Evolutionary conservation across 2,113 vertebrate genomes (phyloP), one percentile per base, ranked within the genome.

Genomic region (Pangasianodon hypophthalmus): DNA sequence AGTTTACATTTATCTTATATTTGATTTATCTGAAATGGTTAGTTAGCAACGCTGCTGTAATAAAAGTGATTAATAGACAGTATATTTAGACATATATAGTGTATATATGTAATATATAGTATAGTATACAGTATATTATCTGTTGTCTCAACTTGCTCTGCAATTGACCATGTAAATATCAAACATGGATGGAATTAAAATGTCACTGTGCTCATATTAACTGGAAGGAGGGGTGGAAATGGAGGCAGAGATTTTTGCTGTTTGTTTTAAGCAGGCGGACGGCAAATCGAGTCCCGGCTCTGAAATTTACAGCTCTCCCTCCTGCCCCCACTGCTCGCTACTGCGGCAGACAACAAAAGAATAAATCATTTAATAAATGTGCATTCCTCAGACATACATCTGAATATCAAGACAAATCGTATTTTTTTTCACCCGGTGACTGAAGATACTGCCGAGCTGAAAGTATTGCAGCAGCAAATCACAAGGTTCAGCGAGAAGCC

Each of bases 341-440:
- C 83, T 62, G 26, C 58, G 41, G 79, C 62, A 81, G 64, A 81
- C 80, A 87, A 88, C 89, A 88, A 19, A 87, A 87, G 89, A 93
- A 92, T 93, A 92, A 89, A 91, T 90, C 73, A 93, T 95, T 95
- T 95, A 60, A 60, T 84, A 84, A 95, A 93, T 93, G 94, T 95
- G 93, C 92, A 60, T 92, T 92, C 91, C 93, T 92, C 93, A 94
- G 93, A 95, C 94, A 92, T 88, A 73, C 93, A 95, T 95, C 94
- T 94, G 93, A 95, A 94, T 95, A 95, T 96, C 94, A 95, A 95
- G 94, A 95, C 94, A 95, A 95, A 96, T 96, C 86, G 90, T 93
- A 91, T 92, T 94, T 93, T 46, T 54, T 54, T 73, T 7, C 91
- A 91, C 91, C 91, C 41, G 89, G 92, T 94, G 95, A 94, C 94